A percentile compares a stretch with the other conserved stretches of the same genome.
phyloP scores from a whole-genome alignment of 1,140 invertebrate species.

The Bombyx mandarina region DNA sequence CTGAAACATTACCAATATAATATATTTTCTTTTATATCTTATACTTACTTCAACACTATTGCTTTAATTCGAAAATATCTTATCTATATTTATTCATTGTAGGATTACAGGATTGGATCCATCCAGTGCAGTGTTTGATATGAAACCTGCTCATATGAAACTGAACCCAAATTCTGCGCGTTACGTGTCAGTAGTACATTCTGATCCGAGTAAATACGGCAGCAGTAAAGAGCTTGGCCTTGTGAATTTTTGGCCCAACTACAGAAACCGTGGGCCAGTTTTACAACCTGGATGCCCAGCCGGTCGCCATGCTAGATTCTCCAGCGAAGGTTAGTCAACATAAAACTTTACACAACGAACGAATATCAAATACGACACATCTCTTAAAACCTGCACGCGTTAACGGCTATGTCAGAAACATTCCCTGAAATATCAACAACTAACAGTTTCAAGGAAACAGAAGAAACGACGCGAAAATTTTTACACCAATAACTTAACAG shows the following conservation, averaged over 20 bases:
- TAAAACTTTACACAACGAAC: too few species aligned
- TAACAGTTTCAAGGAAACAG: too few species aligned
- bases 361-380: too few species aligned
- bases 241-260: conserved; percentile 59
- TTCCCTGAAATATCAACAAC: too few species aligned
- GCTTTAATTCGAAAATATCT: not conserved
- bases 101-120: conserved; percentile 58
- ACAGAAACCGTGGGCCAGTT: conserved; percentile 20
- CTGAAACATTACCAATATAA: too few species aligned
- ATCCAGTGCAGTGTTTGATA: conserved; percentile 36
- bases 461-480: too few species aligned
- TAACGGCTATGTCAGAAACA: not conserved
- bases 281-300: conserved; percentile 42
- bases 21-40: too few species aligned
- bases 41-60: too few species aligned
- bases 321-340: conserved; percentile 27
- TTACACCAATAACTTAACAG: too few species aligned
- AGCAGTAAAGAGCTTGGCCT: conserved; percentile 26
- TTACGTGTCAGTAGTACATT: conserved; percentile 40
- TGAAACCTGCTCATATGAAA: conserved; percentile 21
- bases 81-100: not conserved
- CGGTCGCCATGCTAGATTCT: conserved; percentile 24
- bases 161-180: conserved; percentile 36
- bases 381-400: conserved; percentile 43
- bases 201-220: conserved; percentile 50